Base-by-base conservation (phyloP, 2,797 vertebrate species). In the Novumbra hubbsi region DNA sequence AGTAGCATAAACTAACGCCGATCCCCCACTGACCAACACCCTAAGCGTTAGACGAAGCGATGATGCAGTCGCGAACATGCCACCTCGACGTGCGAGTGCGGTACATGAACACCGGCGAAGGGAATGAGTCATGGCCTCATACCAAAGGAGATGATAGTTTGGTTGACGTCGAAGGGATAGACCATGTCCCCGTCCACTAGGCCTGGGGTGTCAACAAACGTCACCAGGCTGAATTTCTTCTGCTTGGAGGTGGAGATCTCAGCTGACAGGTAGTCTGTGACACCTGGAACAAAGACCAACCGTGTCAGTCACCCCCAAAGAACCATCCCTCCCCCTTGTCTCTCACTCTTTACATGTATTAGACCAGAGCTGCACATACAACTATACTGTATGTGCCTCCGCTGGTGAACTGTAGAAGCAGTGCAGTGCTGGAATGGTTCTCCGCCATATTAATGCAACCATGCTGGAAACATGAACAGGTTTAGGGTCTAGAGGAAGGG, bases 171-270 rank as follows among this genome's bases (percentile, higher is more conserved):
- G 64, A 95, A 95, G 21, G 93, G 93, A 80, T 94, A 95, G 69
- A 94, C 82, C 94, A 94, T 94, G 86, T 95, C 94, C 38, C 94
- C 94, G 3, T 95, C 94, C 79, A 94, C 93, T 84, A 95, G 82
- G 68, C 93, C 94, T 0, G 93, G 93, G 2, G 94, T 95, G 89
- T 95, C 94, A 80, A 94, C 92, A 63, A 94, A 95, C 0, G 92
- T 95, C 84, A 94, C 91, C 83, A 94, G 84, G 77, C 89, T 94
- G 88, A 95, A 95, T 80, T 94, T 94, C 92, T 94, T 95, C 90
- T 94, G 92, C 82, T 93, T 94, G 76, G 94, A 95, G 80, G 93
- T 94, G 80, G 94, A 94, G 84, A 94, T 94, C 85, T 95, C 94
- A 28, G 93, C 90, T 21, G 87, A 82, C 77, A 95, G 84, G 84